A percentile compares a stretch with the other conserved stretches of the same genome.
Conservation (phyloP, 53 echinoderm and acorn worm genomes). For the Luidia sarsii region DNA sequence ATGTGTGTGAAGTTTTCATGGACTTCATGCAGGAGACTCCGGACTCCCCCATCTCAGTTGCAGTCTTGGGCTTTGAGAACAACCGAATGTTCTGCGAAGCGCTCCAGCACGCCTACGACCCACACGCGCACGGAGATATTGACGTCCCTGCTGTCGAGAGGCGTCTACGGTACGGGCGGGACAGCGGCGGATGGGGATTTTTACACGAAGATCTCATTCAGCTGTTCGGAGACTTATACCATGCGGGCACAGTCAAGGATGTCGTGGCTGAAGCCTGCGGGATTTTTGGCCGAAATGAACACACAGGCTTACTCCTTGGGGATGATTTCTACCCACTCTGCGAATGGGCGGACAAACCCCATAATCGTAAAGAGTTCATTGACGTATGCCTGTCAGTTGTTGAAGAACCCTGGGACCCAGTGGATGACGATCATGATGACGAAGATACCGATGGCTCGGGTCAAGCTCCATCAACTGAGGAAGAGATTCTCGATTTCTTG, state of each 20-base stretch:
- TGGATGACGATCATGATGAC: neutral
- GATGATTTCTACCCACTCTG: conserved; percentile 19
- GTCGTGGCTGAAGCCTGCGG: neutral
- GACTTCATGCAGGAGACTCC: conserved; percentile 18
- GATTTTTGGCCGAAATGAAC: neutral
- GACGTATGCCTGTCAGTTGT: neutral
- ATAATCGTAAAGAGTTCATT: neutral
- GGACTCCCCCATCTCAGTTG: neutral
- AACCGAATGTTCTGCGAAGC: conserved; percentile 8
- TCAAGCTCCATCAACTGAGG: neutral
- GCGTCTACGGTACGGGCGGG: too few relatives aligned
- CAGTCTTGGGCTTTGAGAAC: conserved; percentile 3
- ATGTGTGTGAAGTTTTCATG: conserved; percentile 8
- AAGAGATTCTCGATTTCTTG: neutral
- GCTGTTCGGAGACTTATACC: neutral
- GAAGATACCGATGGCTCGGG: neutral
- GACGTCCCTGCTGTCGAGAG: neutral
- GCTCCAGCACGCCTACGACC: neutral
- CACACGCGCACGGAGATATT: neutral
- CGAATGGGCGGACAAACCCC: neutral
- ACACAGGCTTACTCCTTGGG: neutral
- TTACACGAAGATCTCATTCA: neutral
- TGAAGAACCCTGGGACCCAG: neutral
- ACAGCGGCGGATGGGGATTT: neutral
- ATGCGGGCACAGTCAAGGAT: conserved; percentile 7